Base-by-base conservation (phyloP, 2,888 invertebrate genomes). In the Drosophila diplacantha region DNA sequence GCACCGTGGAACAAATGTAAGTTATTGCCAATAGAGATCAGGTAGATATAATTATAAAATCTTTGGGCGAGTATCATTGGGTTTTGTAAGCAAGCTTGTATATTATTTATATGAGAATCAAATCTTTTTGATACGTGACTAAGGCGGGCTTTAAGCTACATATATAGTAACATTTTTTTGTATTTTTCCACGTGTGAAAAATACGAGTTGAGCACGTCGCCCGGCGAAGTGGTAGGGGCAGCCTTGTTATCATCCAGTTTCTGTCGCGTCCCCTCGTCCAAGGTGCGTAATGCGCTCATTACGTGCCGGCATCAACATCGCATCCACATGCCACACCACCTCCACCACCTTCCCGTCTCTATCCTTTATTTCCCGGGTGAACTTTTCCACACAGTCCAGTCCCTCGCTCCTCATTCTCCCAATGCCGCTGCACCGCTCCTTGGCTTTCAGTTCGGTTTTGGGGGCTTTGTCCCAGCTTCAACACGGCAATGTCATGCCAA, bases 271-370 rank as follows among this genome's bases (percentile, higher is more conserved):
- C 41, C 38, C 57, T 56, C 55, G 47, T 32, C 39, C 29, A 44
- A 49, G 57, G 80, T 82, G 78, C 82, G 82, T 78, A 81, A 78
- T 82, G 78, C 78, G 80, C 80, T 78, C 82, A 78, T 78, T 78
- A 78, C 78, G 82, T 82, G 82, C 80, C 70, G 77, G 70, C 82
- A 76, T 70, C 58, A 73, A 66, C 55, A 74, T 65, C 59, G 52
- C 63, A 58, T 51, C 60, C 54, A 35, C 69, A 57, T 73, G 63
- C 58, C 79, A 74, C 54, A 54, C 60, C 69, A 60, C 73, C 51
- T 61, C 72, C 50, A 49, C 38, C 41, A 3, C 14, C 20, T 9
- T 26, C 35, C 11, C 8, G 39, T 31, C 24, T 22, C 44, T 29
- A 31, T 31, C 29, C 44, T 46, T 46, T 31, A 31, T 31, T 46